Evolutionary conservation across 2,888 invertebrate species (phyloP), one percentile per base, ranked within the genome.

Genomic region (Oxyteleia sp.): DNA sequence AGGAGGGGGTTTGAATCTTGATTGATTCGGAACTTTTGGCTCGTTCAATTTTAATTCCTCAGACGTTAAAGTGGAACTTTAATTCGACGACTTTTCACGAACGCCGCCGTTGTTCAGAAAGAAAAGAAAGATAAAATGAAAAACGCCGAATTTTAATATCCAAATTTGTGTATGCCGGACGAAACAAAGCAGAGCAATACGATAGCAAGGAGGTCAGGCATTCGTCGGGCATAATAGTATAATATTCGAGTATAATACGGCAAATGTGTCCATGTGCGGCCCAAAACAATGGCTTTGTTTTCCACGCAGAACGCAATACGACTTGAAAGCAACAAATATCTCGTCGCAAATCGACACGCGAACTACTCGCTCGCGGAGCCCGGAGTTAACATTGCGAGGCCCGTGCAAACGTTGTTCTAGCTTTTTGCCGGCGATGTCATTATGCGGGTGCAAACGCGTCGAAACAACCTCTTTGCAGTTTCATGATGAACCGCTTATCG

Each of bases 271-370:
- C 49, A 89, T 89, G 89, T 86, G 87, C 85, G 88, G 85, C 85
- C 87, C 89, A 90, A 86, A 92, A 93, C 93, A 93, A 93, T 92
- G 92, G 90, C 91, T 92, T 91, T 92, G 91, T 91, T 91, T 90
- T 89, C 90, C 88, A 89, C 88, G 90, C 89, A 90, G 90, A 91
- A 90, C 91, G 90, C 90, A 91, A 91, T 92, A 92, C 90, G 90
- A 90, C 92, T 90, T 89, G 89, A 90, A 92, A 91, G 90, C 88
- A 92, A 92, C 91, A 90, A 91, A 92, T 93, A 93, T 93, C 93
- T 92, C 87, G 85, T 84, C 86, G 88, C 85, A 82, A 91, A 93
- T 93, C 93, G 91, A 92, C 93, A 93, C 92, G 93, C 93, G 91
- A 93, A 89, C 89, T 87, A 84, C 88, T 87, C 87, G 88, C 86